Evolutionary conservation across 2,888 invertebrate genomes (phyloP), one percentile per base, ranked within the genome.

Genomic region (Cenopis cana): DNA sequence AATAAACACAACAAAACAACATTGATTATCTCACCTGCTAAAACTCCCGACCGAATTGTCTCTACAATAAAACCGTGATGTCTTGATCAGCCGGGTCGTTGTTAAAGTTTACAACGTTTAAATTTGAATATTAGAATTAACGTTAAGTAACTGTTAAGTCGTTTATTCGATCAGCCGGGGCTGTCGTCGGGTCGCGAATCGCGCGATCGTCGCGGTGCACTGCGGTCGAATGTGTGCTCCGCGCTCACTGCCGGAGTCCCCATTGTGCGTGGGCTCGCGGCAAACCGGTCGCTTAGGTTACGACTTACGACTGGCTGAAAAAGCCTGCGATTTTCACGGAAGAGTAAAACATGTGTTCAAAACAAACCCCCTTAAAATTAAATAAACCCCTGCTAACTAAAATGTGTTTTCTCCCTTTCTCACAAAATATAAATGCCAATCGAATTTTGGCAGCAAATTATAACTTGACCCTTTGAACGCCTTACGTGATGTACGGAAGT

Each of bases 131-230:
- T 69, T 64, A 57, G 61, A 64, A 54, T 18, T 69, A 74, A 69
- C 66, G 69, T 64, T 69, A 70, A 49, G 46, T 77, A 75, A 78
- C 78, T 81, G 80, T 78, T 79, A 75, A 81, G 75, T 84, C 78
- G 84, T 81, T 79, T 82, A 78, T 88, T 92, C 91, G 90, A 85
- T 84, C 90, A 91, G 92, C 90, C 83, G 75, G 68, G 78, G 91
- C 91, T 88, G 92, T 91, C 91, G 91, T 91, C 88, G 90, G 76
- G 54, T 75, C 79, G 82, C 82, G 84, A 84, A 85, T 86, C 88
- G 88, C 84, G 88, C 87, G 88, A 78, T 86, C 85, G 83, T 89
- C 87, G 91, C 91, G 86, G 88, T 89, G 90, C 89, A 93, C 93
- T 91, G 91, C 92, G 92, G 91, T 92, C 93, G 91, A 91, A 89